Evolutionary conservation across 2,113 vertebrate genomes (phyloP).

Genomic region (Alethe diademata): DNA sequence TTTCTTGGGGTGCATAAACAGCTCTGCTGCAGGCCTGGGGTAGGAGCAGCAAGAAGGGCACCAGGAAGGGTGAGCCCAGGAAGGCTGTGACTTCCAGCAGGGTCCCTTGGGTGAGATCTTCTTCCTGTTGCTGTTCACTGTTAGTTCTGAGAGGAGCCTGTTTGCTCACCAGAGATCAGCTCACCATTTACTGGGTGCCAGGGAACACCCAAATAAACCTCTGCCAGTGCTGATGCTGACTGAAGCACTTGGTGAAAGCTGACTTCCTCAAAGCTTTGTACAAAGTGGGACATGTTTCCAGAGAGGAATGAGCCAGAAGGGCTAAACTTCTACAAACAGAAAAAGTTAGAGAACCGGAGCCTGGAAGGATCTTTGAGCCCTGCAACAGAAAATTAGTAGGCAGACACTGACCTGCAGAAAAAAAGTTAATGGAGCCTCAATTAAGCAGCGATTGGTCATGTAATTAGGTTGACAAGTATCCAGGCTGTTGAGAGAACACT

Average conservation of each 20-base stretch:
- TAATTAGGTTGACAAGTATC: not conserved
- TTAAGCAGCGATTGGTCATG: not conserved
- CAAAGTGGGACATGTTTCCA: not conserved
- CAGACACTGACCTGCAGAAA: not conserved
- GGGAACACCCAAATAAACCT: not conserved
- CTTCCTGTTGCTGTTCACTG: not conserved
- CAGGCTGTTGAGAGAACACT: constrained; percentile 6
- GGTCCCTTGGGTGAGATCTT: not conserved
- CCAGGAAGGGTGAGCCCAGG: fast-evolving
- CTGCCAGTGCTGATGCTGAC: not conserved
- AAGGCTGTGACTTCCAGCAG: not conserved
- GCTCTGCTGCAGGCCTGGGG: not conserved
- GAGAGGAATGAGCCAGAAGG: not conserved
- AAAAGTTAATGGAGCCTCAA: not conserved
- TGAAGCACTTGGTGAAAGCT: not conserved
- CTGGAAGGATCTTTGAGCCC: not conserved
- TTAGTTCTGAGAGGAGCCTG: not conserved
- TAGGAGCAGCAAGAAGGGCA: not conserved
- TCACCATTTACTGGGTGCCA: not conserved
- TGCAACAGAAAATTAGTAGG: constrained; percentile 1
- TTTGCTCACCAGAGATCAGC: not conserved
- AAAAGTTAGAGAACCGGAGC: not conserved
- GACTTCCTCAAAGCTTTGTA: not conserved
- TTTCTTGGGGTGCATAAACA: not conserved
- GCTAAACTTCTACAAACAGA: not conserved